Percentiles rank a stretch among this genome's conserved stretches.
Evolutionary conservation across 2,797 vertebrate genomes (phyloP).

Genomic region (Ceyx erithaca): DNA sequence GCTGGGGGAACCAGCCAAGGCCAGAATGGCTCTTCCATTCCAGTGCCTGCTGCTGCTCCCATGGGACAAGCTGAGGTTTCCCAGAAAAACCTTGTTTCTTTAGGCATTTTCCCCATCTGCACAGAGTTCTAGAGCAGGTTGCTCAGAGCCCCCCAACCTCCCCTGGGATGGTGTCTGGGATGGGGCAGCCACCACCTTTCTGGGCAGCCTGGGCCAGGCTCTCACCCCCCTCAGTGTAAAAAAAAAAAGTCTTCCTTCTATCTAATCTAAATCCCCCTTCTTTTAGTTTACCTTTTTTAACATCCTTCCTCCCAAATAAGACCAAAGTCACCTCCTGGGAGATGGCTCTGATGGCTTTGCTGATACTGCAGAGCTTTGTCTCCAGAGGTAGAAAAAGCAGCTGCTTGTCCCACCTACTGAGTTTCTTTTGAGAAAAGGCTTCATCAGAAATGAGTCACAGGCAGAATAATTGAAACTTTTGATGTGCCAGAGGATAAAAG

Average conservation of each 20-base stretch:
- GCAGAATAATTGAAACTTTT: background rate
- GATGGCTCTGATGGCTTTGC: background rate
- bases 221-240: background rate
- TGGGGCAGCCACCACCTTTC: background rate
- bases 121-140: background rate
- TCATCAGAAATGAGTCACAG: background rate
- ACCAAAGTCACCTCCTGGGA: fast-evolving
- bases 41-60: background rate
- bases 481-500: background rate
- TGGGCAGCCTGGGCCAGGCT: background rate
- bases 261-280: background rate
- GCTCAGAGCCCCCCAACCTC: background rate
- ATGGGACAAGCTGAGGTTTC: background rate
- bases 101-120: background rate
- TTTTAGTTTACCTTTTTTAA: background rate
- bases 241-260: background rate
- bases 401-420: background rate
- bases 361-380: background rate
- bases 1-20: background rate
- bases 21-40: background rate
- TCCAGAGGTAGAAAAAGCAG: background rate
- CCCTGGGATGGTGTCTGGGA: background rate
- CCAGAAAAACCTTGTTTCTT: background rate
- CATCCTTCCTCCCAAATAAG: background rate
- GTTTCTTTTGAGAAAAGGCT: background rate